A percentile compares a stretch with the other conserved stretches of the same genome.
phyloP scores from a whole-genome alignment of 2,888 invertebrate genomes.

The Dasysyrphus tricinctus region DNA sequence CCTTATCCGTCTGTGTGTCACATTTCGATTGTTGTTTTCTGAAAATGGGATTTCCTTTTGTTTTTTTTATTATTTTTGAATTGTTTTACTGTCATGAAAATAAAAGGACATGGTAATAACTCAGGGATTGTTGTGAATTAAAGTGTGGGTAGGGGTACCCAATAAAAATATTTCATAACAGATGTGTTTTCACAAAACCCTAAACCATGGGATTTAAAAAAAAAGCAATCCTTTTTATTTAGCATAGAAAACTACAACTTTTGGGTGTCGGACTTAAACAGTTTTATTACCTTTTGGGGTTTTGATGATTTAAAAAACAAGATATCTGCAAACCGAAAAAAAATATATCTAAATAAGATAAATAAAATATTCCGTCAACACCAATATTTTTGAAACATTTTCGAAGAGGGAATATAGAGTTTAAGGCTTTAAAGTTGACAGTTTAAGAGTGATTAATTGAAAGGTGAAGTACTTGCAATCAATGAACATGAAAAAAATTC shows the following conservation, averaged over 20 bases:
- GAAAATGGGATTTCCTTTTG: background rate
- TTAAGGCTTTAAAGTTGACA: slow-evolving; percentile 17
- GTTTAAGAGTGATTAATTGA: background rate
- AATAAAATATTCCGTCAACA: slow-evolving; percentile 4
- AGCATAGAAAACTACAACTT: background rate
- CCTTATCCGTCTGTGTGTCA: slow-evolving; percentile 1
- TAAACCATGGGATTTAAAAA: slow-evolving; percentile 21
- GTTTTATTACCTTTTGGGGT: slow-evolving; percentile 15
- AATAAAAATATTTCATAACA: slow-evolving; percentile 30
- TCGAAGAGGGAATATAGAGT: background rate
- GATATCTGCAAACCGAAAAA: background rate
- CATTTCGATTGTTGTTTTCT: slow-evolving; percentile 1
- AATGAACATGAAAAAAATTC: background rate
- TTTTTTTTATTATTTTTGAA: background rate
- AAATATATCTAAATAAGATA: slow-evolving; percentile 12
- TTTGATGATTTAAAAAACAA: background rate
- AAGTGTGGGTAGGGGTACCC: slow-evolving; percentile 4
- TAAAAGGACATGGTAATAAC: slow-evolving; percentile 30
- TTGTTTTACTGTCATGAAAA: slow-evolving; percentile 31
- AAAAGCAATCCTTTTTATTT: slow-evolving; percentile 4
- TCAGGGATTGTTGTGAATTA: slow-evolving; percentile 28
- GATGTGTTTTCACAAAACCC: slow-evolving; percentile 31
- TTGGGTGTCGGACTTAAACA: background rate
- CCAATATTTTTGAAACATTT: slow-evolving; percentile 6
- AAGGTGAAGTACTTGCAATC: background rate